Base-by-base conservation (phyloP, 2,113 vertebrate species). In the Camelus bactrianus region DNA sequence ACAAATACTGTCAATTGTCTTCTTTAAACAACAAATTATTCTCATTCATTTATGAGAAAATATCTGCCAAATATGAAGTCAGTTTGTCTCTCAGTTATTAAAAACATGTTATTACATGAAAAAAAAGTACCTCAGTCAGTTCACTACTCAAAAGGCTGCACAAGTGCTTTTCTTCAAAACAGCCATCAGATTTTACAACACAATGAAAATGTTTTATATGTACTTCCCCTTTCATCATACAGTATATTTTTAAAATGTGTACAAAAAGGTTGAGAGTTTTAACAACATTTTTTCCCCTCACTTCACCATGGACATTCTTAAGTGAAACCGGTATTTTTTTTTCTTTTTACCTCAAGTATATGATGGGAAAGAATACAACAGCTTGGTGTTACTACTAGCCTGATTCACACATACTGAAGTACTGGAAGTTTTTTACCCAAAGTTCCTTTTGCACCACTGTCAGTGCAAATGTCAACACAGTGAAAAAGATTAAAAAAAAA, bases 21-120 rank as follows among this genome's bases (percentile, higher is more conserved):
- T 70, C 54, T 42, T 69, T 81, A 56, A 72, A 70, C 8, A n/a
- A 82, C 17, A 76, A 84, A 70, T 48, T 75, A 80, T 35, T 13
- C 11, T 73, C 38, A 89, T 60, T 94, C 65, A 85, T 75, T 79
- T 30, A 8, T 75, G 64, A 75, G 70, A 89, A 92, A 94, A 80
- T 46, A 46, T 54, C 17, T 83, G 19, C 30, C 16, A 89, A 95
- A n/a, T 32, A 82, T 35, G 28, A 69, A 93, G 84, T 26, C 26
- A 94, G 16, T 48, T 30, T 7, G 8, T 77, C 62, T 81, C 14
- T 46, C 13, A 5, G 19, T 80, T 92, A 64, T 69, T 79, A 42
- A 81, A 87, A 86, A 82, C 83, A 28, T n/a, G 14, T 20, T 77
- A 80, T 46, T 87, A 54, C 12, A 24, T n/a, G 17, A 24, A 35